These are phyloP conservation scores for Geothlypis trichas DNA, from an alignment of 2,113 vertebrate species.

Conservation along the genomic window DNA sequence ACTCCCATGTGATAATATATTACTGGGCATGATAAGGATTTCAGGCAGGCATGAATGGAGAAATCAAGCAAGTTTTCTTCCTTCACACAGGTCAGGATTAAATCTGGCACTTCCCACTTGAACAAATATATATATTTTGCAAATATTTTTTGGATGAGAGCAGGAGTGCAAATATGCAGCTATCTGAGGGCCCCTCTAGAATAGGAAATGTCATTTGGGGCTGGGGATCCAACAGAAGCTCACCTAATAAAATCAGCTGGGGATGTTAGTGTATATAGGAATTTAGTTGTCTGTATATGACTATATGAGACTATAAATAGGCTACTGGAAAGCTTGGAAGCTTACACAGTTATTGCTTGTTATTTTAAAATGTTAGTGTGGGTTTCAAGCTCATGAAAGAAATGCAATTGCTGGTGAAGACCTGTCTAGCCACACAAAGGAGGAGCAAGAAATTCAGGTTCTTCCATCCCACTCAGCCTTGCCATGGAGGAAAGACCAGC, in stretches of 20 bases:
- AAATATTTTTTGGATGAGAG: background rate
- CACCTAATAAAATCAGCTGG: background rate
- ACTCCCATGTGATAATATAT: background rate
- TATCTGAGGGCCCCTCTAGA: background rate
- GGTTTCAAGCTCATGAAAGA: conserved; percentile 5
- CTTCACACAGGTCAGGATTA: background rate
- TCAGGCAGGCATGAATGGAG: background rate
- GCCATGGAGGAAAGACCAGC: conserved; percentile 27
- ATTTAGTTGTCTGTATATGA: background rate
- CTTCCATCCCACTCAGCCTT: conserved; percentile 18
- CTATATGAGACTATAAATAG: conserved; percentile 2
- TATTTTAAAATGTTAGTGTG: conserved; percentile 42
- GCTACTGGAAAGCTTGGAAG: conserved; percentile 15
- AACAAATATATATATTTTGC: background rate
- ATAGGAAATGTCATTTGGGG: background rate
- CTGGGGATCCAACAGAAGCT: background rate
- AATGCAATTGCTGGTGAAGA: conserved; percentile 2
- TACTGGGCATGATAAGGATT: background rate
- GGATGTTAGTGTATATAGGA: background rate
- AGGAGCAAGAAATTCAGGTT: conserved; percentile 62
- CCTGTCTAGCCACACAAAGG: conserved; percentile 25
- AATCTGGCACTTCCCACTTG: background rate
- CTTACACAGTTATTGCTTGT: background rate
- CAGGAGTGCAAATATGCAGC: background rate
- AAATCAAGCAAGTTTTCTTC: background rate